Evolutionary conservation across 1,140 invertebrate species (phyloP).

Genomic region (Drosophila gunungcola): DNA sequence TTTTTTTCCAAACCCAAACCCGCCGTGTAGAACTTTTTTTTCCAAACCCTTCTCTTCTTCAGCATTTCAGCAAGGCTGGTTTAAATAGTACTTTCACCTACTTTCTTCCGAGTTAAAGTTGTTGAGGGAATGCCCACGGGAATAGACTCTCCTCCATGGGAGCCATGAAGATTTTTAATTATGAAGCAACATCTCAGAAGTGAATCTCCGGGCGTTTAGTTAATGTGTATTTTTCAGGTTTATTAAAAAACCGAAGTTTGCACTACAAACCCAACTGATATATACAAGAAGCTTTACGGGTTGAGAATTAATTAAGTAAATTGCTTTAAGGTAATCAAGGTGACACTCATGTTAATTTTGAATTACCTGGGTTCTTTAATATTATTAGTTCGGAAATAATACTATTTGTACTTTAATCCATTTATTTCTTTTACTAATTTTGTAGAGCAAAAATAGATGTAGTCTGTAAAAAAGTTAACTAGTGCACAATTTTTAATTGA

Average conservation of each 20-base stretch:
- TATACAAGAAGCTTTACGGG: neutral
- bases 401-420: no score
- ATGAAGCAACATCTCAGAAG: slow-evolving; percentile 28
- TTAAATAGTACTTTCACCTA: slow-evolving; percentile 77
- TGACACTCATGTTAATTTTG: no score
- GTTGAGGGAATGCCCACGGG: slow-evolving; percentile 48
- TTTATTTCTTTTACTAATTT: no score
- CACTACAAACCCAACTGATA: neutral
- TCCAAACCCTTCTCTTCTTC: slow-evolving; percentile 12
- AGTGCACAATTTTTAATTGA: no score
- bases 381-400: no score
- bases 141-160: slow-evolving; percentile 25
- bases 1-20: no score
- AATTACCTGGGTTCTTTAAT: no score
- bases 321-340: no score
- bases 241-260: slow-evolving; percentile 44
- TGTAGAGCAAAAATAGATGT: no score
- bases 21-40: slow-evolving; percentile 14
- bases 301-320: neutral
- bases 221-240: slow-evolving; percentile 46
- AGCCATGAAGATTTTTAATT: slow-evolving; percentile 40
- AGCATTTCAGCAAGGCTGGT: slow-evolving; percentile 59
- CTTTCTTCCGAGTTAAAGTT: slow-evolving; percentile 62
- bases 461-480: no score
- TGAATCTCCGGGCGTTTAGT: slow-evolving; percentile 45